Evolutionary conservation across 2,113 vertebrate species (phyloP).

Genomic region (Todiramphus chloris): DNA sequence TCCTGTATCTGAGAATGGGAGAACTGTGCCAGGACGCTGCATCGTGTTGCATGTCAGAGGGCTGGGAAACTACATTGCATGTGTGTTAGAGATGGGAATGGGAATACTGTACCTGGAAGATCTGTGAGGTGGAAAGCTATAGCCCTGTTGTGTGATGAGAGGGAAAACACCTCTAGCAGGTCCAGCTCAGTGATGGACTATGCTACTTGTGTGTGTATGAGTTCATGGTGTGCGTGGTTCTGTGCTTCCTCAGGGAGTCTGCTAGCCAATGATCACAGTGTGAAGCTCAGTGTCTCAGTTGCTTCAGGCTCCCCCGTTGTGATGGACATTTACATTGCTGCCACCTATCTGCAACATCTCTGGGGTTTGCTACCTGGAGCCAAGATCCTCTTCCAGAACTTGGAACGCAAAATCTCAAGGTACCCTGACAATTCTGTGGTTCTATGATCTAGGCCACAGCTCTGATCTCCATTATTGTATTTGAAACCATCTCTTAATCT

Average conservation of each 20-base stretch:
- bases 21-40: neutral
- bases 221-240: neutral
- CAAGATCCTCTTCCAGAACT: slow-evolving; percentile 72
- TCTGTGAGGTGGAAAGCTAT: neutral
- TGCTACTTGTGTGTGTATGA: neutral
- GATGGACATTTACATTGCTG: slow-evolving; percentile 77
- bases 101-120: neutral
- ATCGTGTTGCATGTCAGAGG: neutral
- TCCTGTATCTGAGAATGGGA: neutral
- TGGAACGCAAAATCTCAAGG: slow-evolving; percentile 79
- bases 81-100: neutral
- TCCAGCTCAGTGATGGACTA: neutral
- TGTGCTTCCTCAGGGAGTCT: slow-evolving; percentile 19
- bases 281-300: slow-evolving; percentile 75
- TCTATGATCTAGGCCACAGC: no score
- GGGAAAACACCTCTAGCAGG: neutral
- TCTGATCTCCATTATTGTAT: neutral
- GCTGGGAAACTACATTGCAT: neutral
- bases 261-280: slow-evolving; percentile 30
- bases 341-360: slow-evolving; percentile 68
- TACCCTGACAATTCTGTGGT: neutral
- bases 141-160: neutral
- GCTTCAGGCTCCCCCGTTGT: neutral
- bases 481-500: neutral
- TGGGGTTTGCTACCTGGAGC: slow-evolving; percentile 82